Evolutionary conservation across 30 jellyfish, hydroid and myxozoan species (phyloP), one percentile per base, ranked within the genome.

Genomic region (Haliclystus octoradiatus): DNA sequence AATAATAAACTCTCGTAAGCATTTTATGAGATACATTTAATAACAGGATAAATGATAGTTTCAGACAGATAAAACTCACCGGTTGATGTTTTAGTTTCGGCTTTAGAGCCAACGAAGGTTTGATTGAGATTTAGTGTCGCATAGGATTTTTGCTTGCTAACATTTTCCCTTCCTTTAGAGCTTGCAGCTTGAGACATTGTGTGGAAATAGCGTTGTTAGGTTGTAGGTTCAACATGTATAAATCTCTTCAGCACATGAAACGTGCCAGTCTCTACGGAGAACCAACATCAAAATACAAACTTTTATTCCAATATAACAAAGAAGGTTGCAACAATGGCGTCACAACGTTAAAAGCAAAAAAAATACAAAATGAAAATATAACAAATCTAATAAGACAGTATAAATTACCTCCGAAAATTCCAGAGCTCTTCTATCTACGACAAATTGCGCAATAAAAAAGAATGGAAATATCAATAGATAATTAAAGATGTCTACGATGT

Each of bases 181-280:
- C 72, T 65, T 81, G 97, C 73, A 80, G 83, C 64, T 70, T 88
- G 97, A 68, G 97, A 88, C 97, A 88, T 88, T 74, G 73, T 86
- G 94, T 27, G 68, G 69, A 78, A 40, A 19, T 40, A 80, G 83
- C 82, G 84, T 80, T 73, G 33, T 63, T 65, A 51, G 50, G 63
- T 78, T 68, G 91, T 88, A 80, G 85, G 94, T 80, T 64, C 72
- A 79, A 32, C 97, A 88, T 88, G 94, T 79, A 88, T 82, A 80
- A 70, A 74, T 83, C 85, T 86, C 49, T 71, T 74, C 72, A 84
- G 73, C 80, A 89, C 69, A 81, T 90, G 64, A 77, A 62, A 66
- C 85, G 94, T 80, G 97, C 97, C 92, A 93, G 97, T 71, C 82
- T 81, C 93, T 78, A 63, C 80, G 71, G 77, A 71, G 57, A 19